Evolutionary conservation across 2,797 vertebrate species (phyloP).

Genomic region (Agapornis canus): DNA sequence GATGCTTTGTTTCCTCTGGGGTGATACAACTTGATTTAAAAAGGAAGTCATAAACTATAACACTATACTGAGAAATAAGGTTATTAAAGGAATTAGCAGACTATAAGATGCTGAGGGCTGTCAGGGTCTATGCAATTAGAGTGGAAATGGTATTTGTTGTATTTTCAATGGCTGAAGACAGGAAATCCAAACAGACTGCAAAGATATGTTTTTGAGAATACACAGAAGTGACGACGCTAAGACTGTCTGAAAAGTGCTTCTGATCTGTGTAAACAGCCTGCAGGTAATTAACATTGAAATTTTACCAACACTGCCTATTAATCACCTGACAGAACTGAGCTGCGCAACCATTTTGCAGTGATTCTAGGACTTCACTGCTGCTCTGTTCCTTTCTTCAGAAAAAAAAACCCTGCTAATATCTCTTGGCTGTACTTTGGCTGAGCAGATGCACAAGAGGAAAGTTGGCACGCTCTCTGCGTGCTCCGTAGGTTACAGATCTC

Average conservation of each 20-base stretch:
- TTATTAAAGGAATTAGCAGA: constrained; percentile 58
- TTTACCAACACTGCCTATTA: background rate
- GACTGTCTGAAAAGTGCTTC: background rate
- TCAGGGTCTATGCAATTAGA: constrained; percentile 13
- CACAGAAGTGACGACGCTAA: background rate
- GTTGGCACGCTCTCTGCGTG: background rate
- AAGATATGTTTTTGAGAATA: background rate
- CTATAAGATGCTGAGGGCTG: constrained; percentile 9
- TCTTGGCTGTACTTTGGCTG: background rate
- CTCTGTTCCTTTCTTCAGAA: background rate
- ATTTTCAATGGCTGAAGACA: background rate
- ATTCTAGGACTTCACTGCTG: background rate
- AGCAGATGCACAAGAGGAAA: constrained; percentile 33
- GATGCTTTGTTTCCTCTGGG: constrained; percentile 28
- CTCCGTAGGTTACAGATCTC: background rate
- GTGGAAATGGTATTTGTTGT: background rate
- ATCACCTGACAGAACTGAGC: background rate
- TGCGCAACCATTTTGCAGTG: background rate
- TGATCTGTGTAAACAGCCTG: background rate
- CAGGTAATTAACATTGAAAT: background rate
- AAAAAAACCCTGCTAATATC: background rate
- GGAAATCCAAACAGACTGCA: background rate
- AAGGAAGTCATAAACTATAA: constrained; percentile 55
- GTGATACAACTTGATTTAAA: constrained; percentile 44
- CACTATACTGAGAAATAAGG: background rate